Evolutionary conservation across 2,797 vertebrate genomes (phyloP).

Genomic region (Vultur gryphus): DNA sequence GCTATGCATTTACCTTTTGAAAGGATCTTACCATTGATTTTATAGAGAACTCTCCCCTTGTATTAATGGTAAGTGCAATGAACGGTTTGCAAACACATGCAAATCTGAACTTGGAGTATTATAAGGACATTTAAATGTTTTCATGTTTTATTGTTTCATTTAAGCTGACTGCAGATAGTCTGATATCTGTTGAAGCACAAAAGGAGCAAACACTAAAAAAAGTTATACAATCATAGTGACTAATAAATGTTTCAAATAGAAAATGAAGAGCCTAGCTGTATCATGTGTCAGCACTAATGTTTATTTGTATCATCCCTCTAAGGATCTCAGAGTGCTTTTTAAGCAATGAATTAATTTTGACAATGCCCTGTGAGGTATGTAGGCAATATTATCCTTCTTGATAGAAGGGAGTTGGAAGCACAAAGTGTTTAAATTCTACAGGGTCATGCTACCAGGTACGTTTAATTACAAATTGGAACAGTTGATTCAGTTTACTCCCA

Average conservation of each 20-base stretch:
- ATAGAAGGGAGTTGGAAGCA: not conserved
- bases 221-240: not conserved
- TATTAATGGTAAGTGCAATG: not conserved
- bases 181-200: not conserved
- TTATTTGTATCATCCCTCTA: constrained; percentile 40
- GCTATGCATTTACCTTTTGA: not conserved
- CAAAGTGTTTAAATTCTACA: constrained; percentile 4
- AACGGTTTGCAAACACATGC: not conserved
- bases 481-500: not conserved
- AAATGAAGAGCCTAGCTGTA: not conserved
- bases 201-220: constrained; percentile 10
- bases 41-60: not conserved
- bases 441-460: not conserved
- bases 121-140: not conserved
- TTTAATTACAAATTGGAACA: not conserved
- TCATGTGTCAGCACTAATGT: constrained; percentile 18
- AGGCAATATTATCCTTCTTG: not conserved
- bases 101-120: not conserved
- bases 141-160: not conserved
- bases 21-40: not conserved
- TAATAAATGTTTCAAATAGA: constrained; percentile 18
- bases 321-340: constrained; percentile 51
- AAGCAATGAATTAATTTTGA: constrained; percentile 54
- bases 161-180: not conserved
- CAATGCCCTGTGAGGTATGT: constrained; percentile 33